A percentile compares a stretch with the other conserved stretches of the same genome.
These are phyloP conservation scores for Oxygymnocypris stewartii DNA, from an alignment of 2,113 vertebrate species.

Conservation along the genomic window DNA sequence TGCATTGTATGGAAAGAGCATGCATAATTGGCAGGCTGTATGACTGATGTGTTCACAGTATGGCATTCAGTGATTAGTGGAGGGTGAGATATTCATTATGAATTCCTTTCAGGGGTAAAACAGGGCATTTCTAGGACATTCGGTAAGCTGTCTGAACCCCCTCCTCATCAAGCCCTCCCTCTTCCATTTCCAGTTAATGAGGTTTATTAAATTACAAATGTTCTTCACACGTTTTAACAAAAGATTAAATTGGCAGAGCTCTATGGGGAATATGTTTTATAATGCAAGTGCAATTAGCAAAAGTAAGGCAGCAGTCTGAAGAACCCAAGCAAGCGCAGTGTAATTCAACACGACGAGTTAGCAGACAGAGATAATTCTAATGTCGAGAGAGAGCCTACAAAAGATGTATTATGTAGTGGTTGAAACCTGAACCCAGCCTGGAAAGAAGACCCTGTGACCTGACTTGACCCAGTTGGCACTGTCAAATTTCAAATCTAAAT, in stretches of 20 bases:
- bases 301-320: slow-evolving; percentile 65
- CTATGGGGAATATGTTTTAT: slow-evolving; percentile 71
- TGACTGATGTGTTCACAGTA: slow-evolving; percentile 41
- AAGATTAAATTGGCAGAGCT: slow-evolving; percentile 71
- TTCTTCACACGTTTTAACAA: slow-evolving; percentile 71
- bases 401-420: slow-evolving; percentile 37
- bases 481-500: slow-evolving; percentile 45
- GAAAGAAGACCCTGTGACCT: slow-evolving; percentile 41
- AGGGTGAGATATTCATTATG: slow-evolving; percentile 64
- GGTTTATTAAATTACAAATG: slow-evolving; percentile 77
- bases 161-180: slow-evolving; percentile 68
- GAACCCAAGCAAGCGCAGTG: slow-evolving; percentile 65
- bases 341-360: slow-evolving; percentile 54
- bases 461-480: slow-evolving; percentile 71
- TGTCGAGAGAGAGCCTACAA: slow-evolving; percentile 64
- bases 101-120: slow-evolving; percentile 63
- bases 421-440: slow-evolving; percentile 47
- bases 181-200: slow-evolving; percentile 70
- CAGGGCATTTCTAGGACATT: slow-evolving; percentile 57
- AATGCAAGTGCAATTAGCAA: slow-evolving; percentile 68
- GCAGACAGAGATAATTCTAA: slow-evolving; percentile 59
- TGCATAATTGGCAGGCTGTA: slow-evolving; percentile 16
- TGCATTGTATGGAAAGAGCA: slow-evolving; percentile 13
- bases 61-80: slow-evolving; percentile 64
- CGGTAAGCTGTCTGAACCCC: slow-evolving; percentile 17